Evolutionary conservation across 2,888 invertebrate species (phyloP).

Genomic region (Drosophila anceps): DNA sequence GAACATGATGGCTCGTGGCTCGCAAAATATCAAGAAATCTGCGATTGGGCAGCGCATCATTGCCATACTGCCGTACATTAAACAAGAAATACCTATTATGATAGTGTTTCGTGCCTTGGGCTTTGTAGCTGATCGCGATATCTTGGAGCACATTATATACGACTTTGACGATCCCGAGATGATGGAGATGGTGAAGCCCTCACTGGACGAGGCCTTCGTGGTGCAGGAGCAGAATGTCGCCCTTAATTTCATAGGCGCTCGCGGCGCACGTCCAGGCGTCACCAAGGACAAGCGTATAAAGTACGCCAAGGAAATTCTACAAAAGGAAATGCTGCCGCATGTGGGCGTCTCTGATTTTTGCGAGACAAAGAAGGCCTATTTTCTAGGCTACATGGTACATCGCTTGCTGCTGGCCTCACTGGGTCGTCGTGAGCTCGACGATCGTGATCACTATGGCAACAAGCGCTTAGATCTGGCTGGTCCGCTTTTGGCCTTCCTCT

Average conservation of each 20-base stretch:
- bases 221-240: slow-evolving; percentile 99
- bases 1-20: slow-evolving; percentile 99
- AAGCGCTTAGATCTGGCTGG: slow-evolving; percentile 99
- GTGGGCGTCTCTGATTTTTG: slow-evolving; percentile 99
- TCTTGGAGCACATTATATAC: slow-evolving; percentile 99
- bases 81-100: slow-evolving; percentile 99
- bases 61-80: slow-evolving; percentile 98
- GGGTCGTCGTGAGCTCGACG: slow-evolving; percentile 98
- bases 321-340: slow-evolving; percentile 99
- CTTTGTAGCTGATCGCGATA: slow-evolving; percentile 99
- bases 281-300: slow-evolving; percentile 99
- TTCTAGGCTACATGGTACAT: slow-evolving; percentile 99
- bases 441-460: slow-evolving; percentile 99
- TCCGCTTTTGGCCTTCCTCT: slow-evolving; percentile 97
- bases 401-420: slow-evolving; percentile 96
- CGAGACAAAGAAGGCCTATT: slow-evolving; percentile 99
- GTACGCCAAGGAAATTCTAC: slow-evolving; percentile 99
- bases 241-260: slow-evolving; percentile 98
- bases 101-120: slow-evolving; percentile 99
- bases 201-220: slow-evolving; percentile 99
- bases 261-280: slow-evolving; percentile 98
- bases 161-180: slow-evolving; percentile 99
- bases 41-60: slow-evolving; percentile 99
- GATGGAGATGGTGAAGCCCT: slow-evolving; percentile 99
- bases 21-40: slow-evolving; percentile 99